Evolutionary conservation across 2,113 vertebrate species (phyloP), one percentile per base, ranked within the genome.

Genomic region (Ictalurus furcatus): DNA sequence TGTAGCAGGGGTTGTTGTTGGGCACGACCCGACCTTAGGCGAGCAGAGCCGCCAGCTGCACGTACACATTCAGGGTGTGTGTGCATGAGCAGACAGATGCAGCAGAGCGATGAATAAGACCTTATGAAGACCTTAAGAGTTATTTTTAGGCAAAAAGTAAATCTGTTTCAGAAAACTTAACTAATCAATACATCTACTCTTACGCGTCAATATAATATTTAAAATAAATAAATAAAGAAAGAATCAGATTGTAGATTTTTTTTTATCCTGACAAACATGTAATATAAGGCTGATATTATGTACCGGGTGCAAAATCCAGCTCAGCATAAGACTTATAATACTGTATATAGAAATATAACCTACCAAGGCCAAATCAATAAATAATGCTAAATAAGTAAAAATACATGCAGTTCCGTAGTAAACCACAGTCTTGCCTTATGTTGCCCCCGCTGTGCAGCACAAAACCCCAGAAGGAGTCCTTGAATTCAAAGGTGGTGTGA

Each of bases 61-160:
- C 95, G 0, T 95, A 90, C 90, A 3, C 92, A 95, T 97, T 97
- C 37, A 99, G 94, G 79, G 58, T 83, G 56, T 83, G 81, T 37
- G 30, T 61, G 95, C 96, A 0, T 79, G 94, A 81, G 92, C 3
- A 80, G 94, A 90, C 92, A 98, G 96, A 80, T 92, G 95, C 90
- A 98, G 91, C 59, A 98, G 90, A 54, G 97, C 97, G 9, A 98
- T 97, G 93, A 81, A 81, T 98, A 97, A 52, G 94, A 97, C 40
- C 97, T 98, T 93, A 48, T 48, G 44, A 48, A 48, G 44, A 48
- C 44, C 44, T 48, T 48, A 48, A 48, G 44, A 52, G 0, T 81
- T 80, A 73, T 86, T 81, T 67, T 63, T 59, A 52, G 19, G 6
- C 73, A 9, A 40, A 28, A 90, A 81, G 8, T 9, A 28, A 52